Conservation (phyloP, 2,888 invertebrate genomes). For the Gastrophysa polygoni region DNA sequence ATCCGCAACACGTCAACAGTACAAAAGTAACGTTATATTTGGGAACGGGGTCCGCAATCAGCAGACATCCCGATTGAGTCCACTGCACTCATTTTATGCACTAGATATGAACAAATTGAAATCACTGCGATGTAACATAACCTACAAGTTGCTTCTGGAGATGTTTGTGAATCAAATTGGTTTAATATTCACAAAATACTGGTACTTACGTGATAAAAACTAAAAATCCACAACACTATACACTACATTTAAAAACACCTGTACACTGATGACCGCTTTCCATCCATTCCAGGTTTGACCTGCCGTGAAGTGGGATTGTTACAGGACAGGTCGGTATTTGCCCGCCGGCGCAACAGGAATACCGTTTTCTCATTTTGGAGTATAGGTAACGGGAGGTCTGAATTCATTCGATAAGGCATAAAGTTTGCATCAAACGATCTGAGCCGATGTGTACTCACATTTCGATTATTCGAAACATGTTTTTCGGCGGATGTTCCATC, state of each 20-base stretch:
- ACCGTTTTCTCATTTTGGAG: not conserved
- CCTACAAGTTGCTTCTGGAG: slow-evolving; percentile 35
- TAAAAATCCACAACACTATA: slow-evolving; percentile 39
- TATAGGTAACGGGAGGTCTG: not conserved
- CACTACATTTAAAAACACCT: slow-evolving; percentile 58
- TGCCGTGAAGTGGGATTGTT: slow-evolving; percentile 57
- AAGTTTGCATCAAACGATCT: not conserved
- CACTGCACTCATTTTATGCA: slow-evolving; percentile 56
- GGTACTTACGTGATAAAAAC: slow-evolving; percentile 37
- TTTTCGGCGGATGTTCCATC: too few species aligned
- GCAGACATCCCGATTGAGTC: slow-evolving; percentile 47
- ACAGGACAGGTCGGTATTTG: slow-evolving; percentile 44
- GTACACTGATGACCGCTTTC: slow-evolving; percentile 60
- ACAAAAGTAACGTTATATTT: slow-evolving; percentile 54
- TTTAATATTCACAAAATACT: slow-evolving; percentile 17
- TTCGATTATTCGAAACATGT: too few species aligned
- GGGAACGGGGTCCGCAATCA: slow-evolving; percentile 49
- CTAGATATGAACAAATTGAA: slow-evolving; percentile 54
- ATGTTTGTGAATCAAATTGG: slow-evolving; percentile 28
- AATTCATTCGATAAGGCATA: not conserved
- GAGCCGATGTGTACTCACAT: not conserved
- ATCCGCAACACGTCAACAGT: slow-evolving; percentile 45
- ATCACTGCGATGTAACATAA: slow-evolving; percentile 38
- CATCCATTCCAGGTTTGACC: slow-evolving; percentile 60
- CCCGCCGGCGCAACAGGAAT: slow-evolving; percentile 27